These are phyloP conservation scores for Chamaetylas fuelleborni DNA, from an alignment of 2,113 vertebrate species.

Conservation along the genomic window DNA sequence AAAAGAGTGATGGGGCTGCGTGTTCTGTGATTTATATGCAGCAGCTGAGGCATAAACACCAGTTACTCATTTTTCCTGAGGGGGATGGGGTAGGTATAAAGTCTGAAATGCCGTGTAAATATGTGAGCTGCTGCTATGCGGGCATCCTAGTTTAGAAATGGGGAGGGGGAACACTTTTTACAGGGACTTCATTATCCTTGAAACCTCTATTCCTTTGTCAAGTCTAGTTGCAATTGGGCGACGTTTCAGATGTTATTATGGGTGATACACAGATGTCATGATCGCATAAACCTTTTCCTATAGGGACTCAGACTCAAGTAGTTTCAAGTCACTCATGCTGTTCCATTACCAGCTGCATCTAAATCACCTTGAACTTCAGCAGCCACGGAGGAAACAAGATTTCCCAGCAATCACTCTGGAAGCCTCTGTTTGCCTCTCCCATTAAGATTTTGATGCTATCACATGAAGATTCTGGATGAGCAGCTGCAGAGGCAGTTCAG, in stretches of 20 bases:
- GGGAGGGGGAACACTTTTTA: neutral
- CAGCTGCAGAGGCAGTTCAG: neutral
- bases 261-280: slow-evolving; percentile 14
- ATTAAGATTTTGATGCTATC: neutral
- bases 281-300: neutral
- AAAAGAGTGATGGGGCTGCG: neutral
- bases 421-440: neutral
- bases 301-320: slow-evolving; percentile 13
- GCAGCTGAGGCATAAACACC: neutral
- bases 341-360: slow-evolving; percentile 12
- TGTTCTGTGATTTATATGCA: neutral
- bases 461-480: neutral
- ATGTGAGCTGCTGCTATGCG: neutral
- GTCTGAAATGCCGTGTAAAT: neutral
- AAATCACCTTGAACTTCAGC: slow-evolving; percentile 44
- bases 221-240: neutral
- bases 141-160: neutral
- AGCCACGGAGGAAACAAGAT: neutral
- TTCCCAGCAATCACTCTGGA: neutral
- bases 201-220: slow-evolving; percentile 21
- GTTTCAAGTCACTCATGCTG: neutral
- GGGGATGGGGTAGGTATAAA: neutral
- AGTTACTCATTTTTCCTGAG: neutral
- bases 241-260: neutral
- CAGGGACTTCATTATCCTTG: slow-evolving; percentile 10